Base-by-base conservation (phyloP, 2,797 vertebrate genomes). In the Enteromius afrohamiltoni region DNA sequence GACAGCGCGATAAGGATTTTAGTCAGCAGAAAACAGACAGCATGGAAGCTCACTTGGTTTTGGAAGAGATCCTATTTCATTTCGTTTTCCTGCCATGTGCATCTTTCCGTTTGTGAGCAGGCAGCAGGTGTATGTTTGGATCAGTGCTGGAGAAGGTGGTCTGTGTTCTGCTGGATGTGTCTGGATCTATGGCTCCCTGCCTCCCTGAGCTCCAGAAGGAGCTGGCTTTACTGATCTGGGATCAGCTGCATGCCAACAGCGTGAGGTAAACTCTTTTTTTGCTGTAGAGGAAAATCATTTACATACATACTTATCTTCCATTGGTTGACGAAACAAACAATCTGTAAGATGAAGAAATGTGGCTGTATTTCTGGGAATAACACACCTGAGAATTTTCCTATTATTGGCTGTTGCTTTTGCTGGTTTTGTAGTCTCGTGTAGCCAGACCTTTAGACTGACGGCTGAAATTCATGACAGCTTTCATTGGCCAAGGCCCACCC, bases 111-210 rank as follows among this genome's bases (percentile, higher is more conserved):
- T 42, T 84, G 16, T 77, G 84, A 67, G 1, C 85, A 97, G 96
- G 96, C 37, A 96, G 96, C 83, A 90, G 94, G n/a, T 87, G 90
- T 8, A 81, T 91, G 45, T 96, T 97, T 80, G 96, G 96, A 0
- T 82, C 91, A 19, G 79, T 96, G 80, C 76, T 96, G 89, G 96
- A 97, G 90, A 89, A 83, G 21, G 93, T 89, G 0, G 90, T 96
- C 9, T 96, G 95, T 85, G 49, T 97, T 78, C 47, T 96, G 85
- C 87, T 96, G 86, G 96, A 96, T 74, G 92, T 93, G 0, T 97
- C 96, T 0, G 95, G 95, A 60, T 97, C 96, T 85, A 94, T 95
- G 94, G 91, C 89, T 37, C 88, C 91, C 0, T 85, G 88, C 81
- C 88, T 96, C 86, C 85, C 87, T 45, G 65, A 88, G 26, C 34